Evolutionary conservation across 2,113 vertebrate species (phyloP), one percentile per base, ranked within the genome.

Genomic region (Gymnobelideus leadbeateri): DNA sequence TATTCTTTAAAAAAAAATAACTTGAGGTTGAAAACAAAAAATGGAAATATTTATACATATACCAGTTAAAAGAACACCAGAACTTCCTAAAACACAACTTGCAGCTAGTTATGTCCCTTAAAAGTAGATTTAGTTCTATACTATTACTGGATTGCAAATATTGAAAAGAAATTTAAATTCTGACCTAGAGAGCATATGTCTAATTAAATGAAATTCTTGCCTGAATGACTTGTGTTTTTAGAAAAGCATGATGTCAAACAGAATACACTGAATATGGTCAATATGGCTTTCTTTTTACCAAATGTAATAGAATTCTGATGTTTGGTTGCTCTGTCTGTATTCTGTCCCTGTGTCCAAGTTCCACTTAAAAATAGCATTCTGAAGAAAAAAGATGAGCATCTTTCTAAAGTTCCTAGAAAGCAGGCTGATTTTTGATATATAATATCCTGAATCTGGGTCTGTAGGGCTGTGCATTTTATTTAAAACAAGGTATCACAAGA

Each of bases 201-300:
- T 61, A 47, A 92, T 93, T 68, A 91, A 92, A 92, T 91, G 28
- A 43, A n/a, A 3, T 50, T 10, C 61, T 51, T 21, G 51, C 92
- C 7, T 93, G 28, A 21, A 37, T 53, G 14, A 0, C 51, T 25
- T 0, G 0, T 19, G 52, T 0, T 91, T 92, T 91, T 84, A 93
- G 54, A 53, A 52, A 7, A 89, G 1, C 53, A 91, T 1, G 7
- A 0, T 31, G 61, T 92, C 0, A 95, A 57, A 96, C 14, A 91
- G 93, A 50, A 89, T 57, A 89, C 51, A 96, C 31, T 68, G 55
- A 97, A 93, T 61, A 31, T 94, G n/a, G 77, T 26, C 95, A 91
- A 8, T 0, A 37, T 24, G 61, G 52, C 21, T 0, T 26, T 26
- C 8, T 55, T 55, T 96, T 96, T 16, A 93, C 28, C 0, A 89